Evolutionary conservation across 2,888 invertebrate genomes (phyloP).

Genomic region (Tachina lurida): DNA sequence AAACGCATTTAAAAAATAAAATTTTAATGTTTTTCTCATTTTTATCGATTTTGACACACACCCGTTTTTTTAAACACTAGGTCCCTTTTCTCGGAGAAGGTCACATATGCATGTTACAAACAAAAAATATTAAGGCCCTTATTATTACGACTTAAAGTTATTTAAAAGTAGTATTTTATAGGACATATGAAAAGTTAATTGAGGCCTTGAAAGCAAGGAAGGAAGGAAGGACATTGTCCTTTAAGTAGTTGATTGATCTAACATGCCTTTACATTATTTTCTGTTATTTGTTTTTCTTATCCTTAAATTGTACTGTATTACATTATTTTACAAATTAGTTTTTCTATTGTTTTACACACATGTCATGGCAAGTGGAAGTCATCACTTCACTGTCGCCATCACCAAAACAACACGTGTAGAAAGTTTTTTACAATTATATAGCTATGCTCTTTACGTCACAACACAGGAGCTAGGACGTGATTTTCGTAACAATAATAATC

Average conservation of each 20-base stretch:
- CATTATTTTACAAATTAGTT: not conserved
- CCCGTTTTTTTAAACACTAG: too few species aligned
- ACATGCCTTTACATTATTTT: not conserved
- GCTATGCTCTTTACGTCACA: too few species aligned
- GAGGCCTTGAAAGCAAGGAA: not conserved
- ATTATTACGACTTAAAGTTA: too few species aligned
- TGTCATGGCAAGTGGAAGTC: not conserved
- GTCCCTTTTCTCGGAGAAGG: too few species aligned
- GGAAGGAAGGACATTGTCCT: not conserved
- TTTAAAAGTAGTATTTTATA: too few species aligned
- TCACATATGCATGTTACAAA: too few species aligned
- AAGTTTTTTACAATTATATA: not conserved
- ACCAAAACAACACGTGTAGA: conserved; percentile 11
- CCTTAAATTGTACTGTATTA: not conserved
- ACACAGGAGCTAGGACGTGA: too few species aligned
- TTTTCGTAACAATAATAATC: too few species aligned
- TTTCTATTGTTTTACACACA: not conserved
- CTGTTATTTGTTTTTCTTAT: not conserved
- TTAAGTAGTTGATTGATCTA: not conserved
- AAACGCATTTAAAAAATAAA: too few species aligned
- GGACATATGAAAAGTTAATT: not conserved
- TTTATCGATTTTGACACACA: too few species aligned
- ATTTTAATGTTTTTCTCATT: too few species aligned
- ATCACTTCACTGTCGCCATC: not conserved
- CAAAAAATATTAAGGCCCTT: too few species aligned